phyloP scores from a whole-genome alignment of 2,797 vertebrate genomes.

The Acanthurus leucopareius region DNA sequence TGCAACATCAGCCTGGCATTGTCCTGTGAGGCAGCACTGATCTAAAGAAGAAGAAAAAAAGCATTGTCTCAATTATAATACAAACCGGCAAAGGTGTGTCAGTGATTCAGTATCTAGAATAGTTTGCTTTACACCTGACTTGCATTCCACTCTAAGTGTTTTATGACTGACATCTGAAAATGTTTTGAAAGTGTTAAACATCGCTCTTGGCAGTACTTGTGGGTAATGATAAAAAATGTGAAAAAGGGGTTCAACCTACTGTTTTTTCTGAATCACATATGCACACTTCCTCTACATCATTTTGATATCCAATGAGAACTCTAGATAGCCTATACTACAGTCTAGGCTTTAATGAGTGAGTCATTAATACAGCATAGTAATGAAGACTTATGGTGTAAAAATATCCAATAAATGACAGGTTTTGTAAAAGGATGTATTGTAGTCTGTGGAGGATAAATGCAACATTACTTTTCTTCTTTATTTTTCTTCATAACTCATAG shows the following conservation, averaged over 20 bases:
- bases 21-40: constrained; percentile 62
- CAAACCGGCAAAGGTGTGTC: background rate
- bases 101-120: background rate
- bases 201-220: background rate
- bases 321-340: too few relatives aligned
- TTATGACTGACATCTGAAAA: background rate
- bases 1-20: constrained; percentile 82
- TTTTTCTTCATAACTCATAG: too few relatives aligned
- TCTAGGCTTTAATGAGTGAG: too few relatives aligned
- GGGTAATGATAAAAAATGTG: background rate
- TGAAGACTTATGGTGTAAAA: background rate
- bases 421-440: background rate
- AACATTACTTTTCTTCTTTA: background rate
- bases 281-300: too few relatives aligned
- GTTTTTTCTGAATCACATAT: background rate
- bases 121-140: background rate
- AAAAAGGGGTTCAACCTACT: background rate
- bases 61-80: background rate
- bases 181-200: background rate
- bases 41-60: constrained; percentile 60
- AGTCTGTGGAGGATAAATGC: background rate
- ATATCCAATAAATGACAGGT: too few relatives aligned
- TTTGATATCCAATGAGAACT: too few relatives aligned
- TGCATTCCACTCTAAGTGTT: constrained; percentile 8
- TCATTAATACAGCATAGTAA: background rate